Conservation (phyloP, 2,888 invertebrate genomes). For the Sphinx pinastri region DNA sequence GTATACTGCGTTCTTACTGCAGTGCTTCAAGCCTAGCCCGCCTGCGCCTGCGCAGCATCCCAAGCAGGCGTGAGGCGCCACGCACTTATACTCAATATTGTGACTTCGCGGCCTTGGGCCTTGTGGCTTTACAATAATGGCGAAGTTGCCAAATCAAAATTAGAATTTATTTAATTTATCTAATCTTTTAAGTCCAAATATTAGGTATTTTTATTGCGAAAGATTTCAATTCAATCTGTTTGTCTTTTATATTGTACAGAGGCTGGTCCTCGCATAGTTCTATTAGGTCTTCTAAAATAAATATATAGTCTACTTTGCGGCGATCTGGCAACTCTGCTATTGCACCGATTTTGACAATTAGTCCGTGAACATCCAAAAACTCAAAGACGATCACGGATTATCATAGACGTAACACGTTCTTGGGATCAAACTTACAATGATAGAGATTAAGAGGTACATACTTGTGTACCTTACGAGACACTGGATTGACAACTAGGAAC, state of each 20-base stretch:
- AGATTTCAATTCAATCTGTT: not conserved
- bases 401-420: conserved; percentile 62
- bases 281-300: not conserved
- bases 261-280: not conserved
- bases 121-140: conserved; percentile 33
- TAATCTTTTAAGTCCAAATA: not conserved
- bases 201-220: not conserved
- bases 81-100: conserved; percentile 44
- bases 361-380: conserved; percentile 4
- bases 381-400: conserved; percentile 32
- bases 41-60: conserved; percentile 85
- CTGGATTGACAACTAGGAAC: conserved; percentile 49
- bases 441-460: conserved; percentile 50
- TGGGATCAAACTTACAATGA: conserved; percentile 73
- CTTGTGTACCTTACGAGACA: conserved; percentile 38
- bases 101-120: conserved; percentile 51
- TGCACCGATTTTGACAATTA: conserved; percentile 41
- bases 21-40: conserved; percentile 92
- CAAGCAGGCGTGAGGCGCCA: conserved; percentile 85
- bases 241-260: not conserved
- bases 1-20: conserved; percentile 95
- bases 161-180: not conserved
- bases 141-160: conserved; percentile 1
- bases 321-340: conserved; percentile 24
- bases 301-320: conserved; percentile 9